Conservation (phyloP, 2,113 vertebrate genomes). For the Aphelocoma coerulescens region DNA sequence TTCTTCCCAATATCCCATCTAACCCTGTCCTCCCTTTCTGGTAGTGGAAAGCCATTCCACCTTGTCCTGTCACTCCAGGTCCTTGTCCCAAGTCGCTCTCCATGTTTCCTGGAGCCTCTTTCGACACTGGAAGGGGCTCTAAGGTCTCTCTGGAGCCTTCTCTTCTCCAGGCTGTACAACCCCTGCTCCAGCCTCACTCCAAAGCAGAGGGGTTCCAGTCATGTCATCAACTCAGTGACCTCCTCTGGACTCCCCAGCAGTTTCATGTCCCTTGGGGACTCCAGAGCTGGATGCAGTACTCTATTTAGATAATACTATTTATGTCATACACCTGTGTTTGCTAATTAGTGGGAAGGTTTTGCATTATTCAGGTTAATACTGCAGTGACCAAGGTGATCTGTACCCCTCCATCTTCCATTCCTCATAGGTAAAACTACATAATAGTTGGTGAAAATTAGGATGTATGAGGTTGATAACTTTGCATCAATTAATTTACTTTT, state of each 20-base stretch:
- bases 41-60: neutral
- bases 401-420: rapidly evolving
- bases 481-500: neutral
- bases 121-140: neutral
- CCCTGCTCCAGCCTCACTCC: neutral
- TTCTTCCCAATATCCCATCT: rapidly evolving
- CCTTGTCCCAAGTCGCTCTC: neutral
- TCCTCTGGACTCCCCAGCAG: neutral
- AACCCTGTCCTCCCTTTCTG: neutral
- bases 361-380: neutral
- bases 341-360: neutral
- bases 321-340: rapidly evolving
- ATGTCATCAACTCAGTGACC: neutral
- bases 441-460: neutral
- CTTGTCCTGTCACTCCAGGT: neutral
- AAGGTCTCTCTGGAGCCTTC: neutral
- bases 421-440: rapidly evolving
- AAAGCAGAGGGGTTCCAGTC: neutral
- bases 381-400: neutral
- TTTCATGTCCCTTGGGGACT: neutral
- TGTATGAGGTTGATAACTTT: neutral
- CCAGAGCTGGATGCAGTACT: neutral
- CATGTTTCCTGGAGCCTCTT: neutral
- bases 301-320: neutral
- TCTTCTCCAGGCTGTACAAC: neutral